Percentiles rank a stretch among this genome's conserved stretches.
Conservation (phyloP, 2,797 vertebrate genomes). For the Pipistrellus nathusii region DNA sequence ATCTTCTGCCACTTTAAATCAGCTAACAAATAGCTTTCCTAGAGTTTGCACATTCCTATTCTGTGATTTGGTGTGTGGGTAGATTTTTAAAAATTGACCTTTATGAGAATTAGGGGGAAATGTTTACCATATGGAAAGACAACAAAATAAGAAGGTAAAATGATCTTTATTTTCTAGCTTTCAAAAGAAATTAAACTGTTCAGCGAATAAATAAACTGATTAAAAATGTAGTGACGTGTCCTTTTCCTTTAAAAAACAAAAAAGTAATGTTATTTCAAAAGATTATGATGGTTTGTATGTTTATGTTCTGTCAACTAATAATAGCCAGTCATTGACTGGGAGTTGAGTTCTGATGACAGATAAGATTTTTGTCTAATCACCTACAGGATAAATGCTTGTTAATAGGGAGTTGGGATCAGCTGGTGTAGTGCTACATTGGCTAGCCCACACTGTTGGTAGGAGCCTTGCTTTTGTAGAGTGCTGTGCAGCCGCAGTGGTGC, state of each 20-base stretch:
- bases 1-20: slow-evolving; percentile 57
- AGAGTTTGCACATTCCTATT: slow-evolving; percentile 77
- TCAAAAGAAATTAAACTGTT: slow-evolving; percentile 78
- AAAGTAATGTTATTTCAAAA: neutral
- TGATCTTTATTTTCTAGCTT: slow-evolving; percentile 81
- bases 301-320: neutral
- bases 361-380: neutral
- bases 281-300: neutral
- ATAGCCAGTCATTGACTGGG: neutral
- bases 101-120: slow-evolving; percentile 58
- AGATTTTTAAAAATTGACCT: slow-evolving; percentile 63
- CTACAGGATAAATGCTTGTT: neutral
- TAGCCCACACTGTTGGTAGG: neutral
- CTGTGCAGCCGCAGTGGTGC: too few species aligned
- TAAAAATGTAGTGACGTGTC: slow-evolving; percentile 78
- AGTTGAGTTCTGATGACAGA: neutral
- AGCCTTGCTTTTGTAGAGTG: neutral
- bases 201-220: slow-evolving; percentile 83
- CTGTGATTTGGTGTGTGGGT: slow-evolving; percentile 64
- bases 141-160: slow-evolving; percentile 76
- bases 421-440: neutral
- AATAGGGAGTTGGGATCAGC: neutral
- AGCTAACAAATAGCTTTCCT: slow-evolving; percentile 18
- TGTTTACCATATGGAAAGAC: slow-evolving; percentile 75
- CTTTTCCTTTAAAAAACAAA: slow-evolving; percentile 78